Conservation (phyloP, 2,888 invertebrate species). For the Nomada goodeniana region DNA sequence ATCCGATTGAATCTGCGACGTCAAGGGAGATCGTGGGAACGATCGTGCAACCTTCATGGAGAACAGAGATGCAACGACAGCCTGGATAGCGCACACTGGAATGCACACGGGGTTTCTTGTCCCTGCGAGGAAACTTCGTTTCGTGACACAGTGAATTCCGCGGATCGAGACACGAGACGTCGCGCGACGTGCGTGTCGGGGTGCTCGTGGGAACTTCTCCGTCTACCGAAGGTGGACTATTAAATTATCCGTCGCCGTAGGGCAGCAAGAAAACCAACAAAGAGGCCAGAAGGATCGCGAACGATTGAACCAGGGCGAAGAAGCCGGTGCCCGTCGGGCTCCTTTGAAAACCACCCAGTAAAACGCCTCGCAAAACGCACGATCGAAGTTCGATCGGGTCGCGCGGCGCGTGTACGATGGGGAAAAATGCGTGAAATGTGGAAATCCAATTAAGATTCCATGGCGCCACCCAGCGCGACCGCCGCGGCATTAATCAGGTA, state of each 20-base stretch:
- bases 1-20: neutral
- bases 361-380: neutral
- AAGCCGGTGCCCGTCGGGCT: no score
- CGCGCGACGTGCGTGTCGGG: slow-evolving; percentile 35
- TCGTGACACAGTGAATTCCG: slow-evolving; percentile 58
- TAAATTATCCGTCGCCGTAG: slow-evolving; percentile 5
- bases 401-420: no score
- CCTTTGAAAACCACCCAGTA: neutral
- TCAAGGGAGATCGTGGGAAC: slow-evolving; percentile 62
- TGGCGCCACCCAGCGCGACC: slow-evolving; percentile 55
- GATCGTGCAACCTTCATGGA: slow-evolving; percentile 35
- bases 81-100: slow-evolving; percentile 45
- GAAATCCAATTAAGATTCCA: slow-evolving; percentile 72
- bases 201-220: slow-evolving; percentile 55
- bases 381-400: slow-evolving; percentile 16
- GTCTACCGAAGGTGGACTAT: neutral
- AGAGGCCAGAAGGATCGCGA: neutral
- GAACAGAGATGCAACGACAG: slow-evolving; percentile 11
- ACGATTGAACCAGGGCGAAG: neutral
- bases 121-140: slow-evolving; percentile 52
- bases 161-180: slow-evolving; percentile 43
- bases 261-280: neutral
- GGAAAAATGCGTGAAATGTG: slow-evolving; percentile 44
- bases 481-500: slow-evolving; percentile 47
- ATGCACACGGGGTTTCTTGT: slow-evolving; percentile 62